Conservation (phyloP, 2,888 invertebrate genomes). For the Chelonus formosanus region DNA sequence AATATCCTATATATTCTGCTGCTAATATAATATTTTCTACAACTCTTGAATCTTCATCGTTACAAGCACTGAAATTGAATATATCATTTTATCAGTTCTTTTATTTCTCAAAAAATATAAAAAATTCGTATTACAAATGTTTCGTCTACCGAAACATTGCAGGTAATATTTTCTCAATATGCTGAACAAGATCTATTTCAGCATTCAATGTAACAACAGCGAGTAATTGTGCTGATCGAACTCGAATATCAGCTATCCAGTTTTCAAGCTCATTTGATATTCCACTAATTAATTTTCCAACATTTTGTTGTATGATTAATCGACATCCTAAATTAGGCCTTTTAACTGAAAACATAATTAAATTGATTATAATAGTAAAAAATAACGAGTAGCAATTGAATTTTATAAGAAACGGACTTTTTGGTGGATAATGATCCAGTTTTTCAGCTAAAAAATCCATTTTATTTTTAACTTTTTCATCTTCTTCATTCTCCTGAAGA, state of each 20-base stretch:
- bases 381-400: slow-evolving; percentile 11
- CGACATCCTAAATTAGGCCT: slow-evolving; percentile 92
- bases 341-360: slow-evolving; percentile 66
- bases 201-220: slow-evolving; percentile 77
- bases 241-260: slow-evolving; percentile 75
- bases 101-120: slow-evolving; percentile 13
- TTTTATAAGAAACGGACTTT: slow-evolving; percentile 59
- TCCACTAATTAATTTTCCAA: slow-evolving; percentile 78
- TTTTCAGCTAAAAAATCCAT: slow-evolving; percentile 77
- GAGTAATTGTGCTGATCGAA: slow-evolving; percentile 79
- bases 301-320: slow-evolving; percentile 77
- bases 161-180: slow-evolving; percentile 70
- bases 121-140: slow-evolving; percentile 3
- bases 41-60: slow-evolving; percentile 74
- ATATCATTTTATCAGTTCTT: slow-evolving; percentile 16
- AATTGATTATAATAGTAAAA: slow-evolving; percentile 18
- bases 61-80: slow-evolving; percentile 68
- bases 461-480: slow-evolving; percentile 77
- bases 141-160: slow-evolving; percentile 68
- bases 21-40: slow-evolving; percentile 72
- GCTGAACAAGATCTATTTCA: slow-evolving; percentile 78
- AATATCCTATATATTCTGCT: slow-evolving; percentile 79
- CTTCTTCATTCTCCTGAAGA: slow-evolving; percentile 86
- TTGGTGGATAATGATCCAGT: slow-evolving; percentile 78
- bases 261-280: slow-evolving; percentile 77